A percentile compares a stretch with the other conserved stretches of the same genome.
These are phyloP conservation scores for Medauroidea extradentata DNA, from an alignment of 1,140 invertebrate species.

Conservation along the genomic window DNA sequence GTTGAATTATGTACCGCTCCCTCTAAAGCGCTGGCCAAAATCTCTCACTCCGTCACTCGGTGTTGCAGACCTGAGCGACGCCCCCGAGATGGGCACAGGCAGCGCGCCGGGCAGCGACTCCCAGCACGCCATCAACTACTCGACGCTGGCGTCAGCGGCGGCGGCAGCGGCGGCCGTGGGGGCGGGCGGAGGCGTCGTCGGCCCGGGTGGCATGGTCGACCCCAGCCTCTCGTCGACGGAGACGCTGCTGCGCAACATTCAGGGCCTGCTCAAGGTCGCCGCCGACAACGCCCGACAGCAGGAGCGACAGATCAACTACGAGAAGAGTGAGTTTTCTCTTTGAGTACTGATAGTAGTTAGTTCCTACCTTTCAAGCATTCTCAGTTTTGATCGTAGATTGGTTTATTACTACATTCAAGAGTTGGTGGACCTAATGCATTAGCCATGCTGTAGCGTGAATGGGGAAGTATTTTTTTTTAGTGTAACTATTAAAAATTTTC, in stretches of 20 bases:
- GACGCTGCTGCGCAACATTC: slow-evolving; percentile 89
- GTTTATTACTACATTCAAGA: too few relatives aligned
- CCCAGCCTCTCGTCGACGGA: slow-evolving; percentile 76
- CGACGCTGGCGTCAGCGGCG: slow-evolving; percentile 54
- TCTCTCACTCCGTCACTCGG: too few relatives aligned
- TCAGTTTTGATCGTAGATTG: too few relatives aligned
- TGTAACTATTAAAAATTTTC: too few relatives aligned
- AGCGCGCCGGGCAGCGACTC: slow-evolving; percentile 50
- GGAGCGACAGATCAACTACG: slow-evolving; percentile 90
- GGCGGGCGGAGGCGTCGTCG: slow-evolving; percentile 41
- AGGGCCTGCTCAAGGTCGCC: slow-evolving; percentile 90
- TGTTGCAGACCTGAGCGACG: slow-evolving; percentile 57
- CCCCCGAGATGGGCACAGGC: slow-evolving; percentile 44
- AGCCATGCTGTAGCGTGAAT: too few relatives aligned
- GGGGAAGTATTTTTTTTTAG: too few relatives aligned
- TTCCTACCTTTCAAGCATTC: too few relatives aligned
- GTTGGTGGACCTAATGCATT: too few relatives aligned
- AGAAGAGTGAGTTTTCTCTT: slow-evolving; percentile 74
- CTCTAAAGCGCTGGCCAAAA: too few relatives aligned
- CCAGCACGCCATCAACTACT: slow-evolving; percentile 67
- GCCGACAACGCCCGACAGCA: slow-evolving; percentile 93
- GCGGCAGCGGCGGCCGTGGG: slow-evolving; percentile 40
- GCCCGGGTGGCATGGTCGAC: slow-evolving; percentile 44
- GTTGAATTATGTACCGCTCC: too few relatives aligned
- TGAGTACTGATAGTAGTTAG: too few relatives aligned